Percentiles rank a stretch among this genome's conserved stretches.
Evolutionary conservation across 2,113 vertebrate genomes (phyloP).

Genomic region (Melanotaenia duboulayi): DNA sequence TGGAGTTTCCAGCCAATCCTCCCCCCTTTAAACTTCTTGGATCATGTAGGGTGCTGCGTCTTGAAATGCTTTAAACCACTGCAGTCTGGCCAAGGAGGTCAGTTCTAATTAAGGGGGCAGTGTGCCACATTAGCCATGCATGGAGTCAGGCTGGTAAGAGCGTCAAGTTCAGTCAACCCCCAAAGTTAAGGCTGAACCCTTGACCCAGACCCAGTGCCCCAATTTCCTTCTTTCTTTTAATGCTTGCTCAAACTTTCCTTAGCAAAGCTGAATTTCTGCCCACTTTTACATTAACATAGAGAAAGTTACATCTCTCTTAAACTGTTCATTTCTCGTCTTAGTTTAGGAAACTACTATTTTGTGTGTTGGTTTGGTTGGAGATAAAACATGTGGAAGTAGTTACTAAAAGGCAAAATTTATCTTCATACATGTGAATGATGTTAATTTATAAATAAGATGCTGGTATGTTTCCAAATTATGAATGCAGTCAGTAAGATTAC

Average conservation of each 20-base stretch:
- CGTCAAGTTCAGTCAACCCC: conserved; percentile 58
- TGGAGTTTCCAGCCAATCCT: conserved; percentile 28
- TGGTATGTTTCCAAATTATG: not conserved
- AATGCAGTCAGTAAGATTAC: not conserved
- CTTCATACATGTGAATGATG: no score
- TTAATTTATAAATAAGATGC: not conserved
- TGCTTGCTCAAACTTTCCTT: conserved; percentile 29
- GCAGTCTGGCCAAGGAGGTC: conserved; percentile 53
- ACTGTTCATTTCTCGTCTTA: conserved; percentile 6
- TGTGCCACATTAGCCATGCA: conserved; percentile 64
- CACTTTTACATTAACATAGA: conserved; percentile 32
- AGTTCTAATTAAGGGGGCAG: conserved; percentile 67
- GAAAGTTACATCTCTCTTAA: conserved; percentile 7
- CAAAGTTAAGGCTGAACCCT: conserved; percentile 68
- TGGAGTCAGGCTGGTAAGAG: conserved; percentile 59
- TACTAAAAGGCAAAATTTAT: not conserved
- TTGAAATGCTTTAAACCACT: conserved; percentile 43
- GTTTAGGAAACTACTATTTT: not conserved
- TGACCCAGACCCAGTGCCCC: conserved; percentile 66
- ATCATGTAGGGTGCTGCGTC: conserved; percentile 18
- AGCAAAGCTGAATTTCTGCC: conserved; percentile 14
- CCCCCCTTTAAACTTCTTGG: not conserved
- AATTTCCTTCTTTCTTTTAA: conserved; percentile 24
- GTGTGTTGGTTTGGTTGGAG: no score
- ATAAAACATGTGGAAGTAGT: not conserved